phyloP scores from a whole-genome alignment of 1,140 invertebrate genomes.

The Wiebesia pumilae region DNA sequence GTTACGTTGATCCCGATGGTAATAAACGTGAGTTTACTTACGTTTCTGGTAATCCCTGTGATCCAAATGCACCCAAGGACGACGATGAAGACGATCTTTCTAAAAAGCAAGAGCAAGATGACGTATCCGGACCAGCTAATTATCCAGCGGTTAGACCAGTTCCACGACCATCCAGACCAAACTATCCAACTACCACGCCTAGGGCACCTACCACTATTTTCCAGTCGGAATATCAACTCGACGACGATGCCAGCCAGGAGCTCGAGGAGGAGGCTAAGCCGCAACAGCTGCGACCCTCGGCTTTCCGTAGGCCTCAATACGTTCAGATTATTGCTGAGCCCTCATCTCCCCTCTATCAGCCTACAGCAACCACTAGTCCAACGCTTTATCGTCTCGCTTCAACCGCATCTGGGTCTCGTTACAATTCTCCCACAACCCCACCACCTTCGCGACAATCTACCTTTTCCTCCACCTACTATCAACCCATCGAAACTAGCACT shows the following conservation, averaged over 20 bases:
- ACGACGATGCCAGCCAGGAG: constrained; percentile 77
- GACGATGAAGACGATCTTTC: constrained; percentile 80
- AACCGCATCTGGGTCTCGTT: constrained; percentile 61
- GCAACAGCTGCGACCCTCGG: constrained; percentile 60
- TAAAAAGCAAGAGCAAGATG: constrained; percentile 76
- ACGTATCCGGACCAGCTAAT: constrained; percentile 78
- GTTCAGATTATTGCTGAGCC: constrained; percentile 61
- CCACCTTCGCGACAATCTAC: constrained; percentile 62
- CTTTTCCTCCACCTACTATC: constrained; percentile 66
- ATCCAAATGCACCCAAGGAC: constrained; percentile 85
- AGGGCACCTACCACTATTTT: constrained; percentile 79
- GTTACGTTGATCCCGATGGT: constrained; percentile 91
- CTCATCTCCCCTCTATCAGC: constrained; percentile 62
- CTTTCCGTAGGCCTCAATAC: constrained; percentile 65
- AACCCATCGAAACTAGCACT: constrained; percentile 70
- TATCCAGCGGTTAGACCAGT: constrained; percentile 78
- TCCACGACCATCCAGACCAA: constrained; percentile 65
- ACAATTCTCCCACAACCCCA: constrained; percentile 67
- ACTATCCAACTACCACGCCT: constrained; percentile 74
- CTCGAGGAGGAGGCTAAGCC: constrained; percentile 76
- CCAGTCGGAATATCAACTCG: constrained; percentile 79
- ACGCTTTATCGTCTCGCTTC: constrained; percentile 74
- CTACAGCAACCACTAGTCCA: constrained; percentile 63
- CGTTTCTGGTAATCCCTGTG: constrained; percentile 92
- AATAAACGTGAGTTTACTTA: constrained; percentile 92